A percentile compares a stretch with the other conserved stretches of the same genome.
Evolutionary conservation across 2,797 vertebrate genomes (phyloP).

Genomic region (Nyctalus aviator): DNA sequence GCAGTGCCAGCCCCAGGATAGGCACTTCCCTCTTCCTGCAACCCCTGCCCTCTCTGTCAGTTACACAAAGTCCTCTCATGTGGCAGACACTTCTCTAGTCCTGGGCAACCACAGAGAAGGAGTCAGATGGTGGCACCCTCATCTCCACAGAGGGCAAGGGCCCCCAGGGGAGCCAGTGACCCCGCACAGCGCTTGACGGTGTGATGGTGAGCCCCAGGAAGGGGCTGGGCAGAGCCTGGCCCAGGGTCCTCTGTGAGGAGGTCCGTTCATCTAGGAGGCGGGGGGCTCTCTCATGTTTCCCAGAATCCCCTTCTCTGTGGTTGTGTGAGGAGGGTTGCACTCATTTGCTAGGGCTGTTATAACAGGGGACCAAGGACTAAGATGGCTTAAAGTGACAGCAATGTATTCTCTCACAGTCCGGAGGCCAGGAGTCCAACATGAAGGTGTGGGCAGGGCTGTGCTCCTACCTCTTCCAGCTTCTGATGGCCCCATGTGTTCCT

Average conservation of each 20-base stretch:
- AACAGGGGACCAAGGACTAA: neutral
- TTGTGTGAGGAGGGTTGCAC: fast-evolving
- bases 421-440: neutral
- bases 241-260: neutral
- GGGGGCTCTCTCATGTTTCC: neutral
- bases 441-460: neutral
- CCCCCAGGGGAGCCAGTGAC: too few relatives aligned
- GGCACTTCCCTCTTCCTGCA: neutral
- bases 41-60: neutral
- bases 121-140: neutral
- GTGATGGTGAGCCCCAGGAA: fast-evolving
- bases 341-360: neutral
- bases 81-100: neutral
- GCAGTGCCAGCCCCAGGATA: neutral
- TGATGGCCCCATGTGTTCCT: fast-evolving
- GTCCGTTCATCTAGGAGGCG: fast-evolving
- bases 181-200: fast-evolving
- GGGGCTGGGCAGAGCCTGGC: neutral
- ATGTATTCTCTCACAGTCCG: neutral
- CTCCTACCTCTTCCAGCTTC: neutral
- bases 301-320: too few relatives aligned
- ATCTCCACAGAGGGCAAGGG: fast-evolving
- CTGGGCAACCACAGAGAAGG: neutral
- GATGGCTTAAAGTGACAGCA: neutral
- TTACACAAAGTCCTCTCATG: neutral